Evolutionary conservation across 2,113 vertebrate species (phyloP), one percentile per base, ranked within the genome.

Genomic region (Tenebrosternarchus preto): DNA sequence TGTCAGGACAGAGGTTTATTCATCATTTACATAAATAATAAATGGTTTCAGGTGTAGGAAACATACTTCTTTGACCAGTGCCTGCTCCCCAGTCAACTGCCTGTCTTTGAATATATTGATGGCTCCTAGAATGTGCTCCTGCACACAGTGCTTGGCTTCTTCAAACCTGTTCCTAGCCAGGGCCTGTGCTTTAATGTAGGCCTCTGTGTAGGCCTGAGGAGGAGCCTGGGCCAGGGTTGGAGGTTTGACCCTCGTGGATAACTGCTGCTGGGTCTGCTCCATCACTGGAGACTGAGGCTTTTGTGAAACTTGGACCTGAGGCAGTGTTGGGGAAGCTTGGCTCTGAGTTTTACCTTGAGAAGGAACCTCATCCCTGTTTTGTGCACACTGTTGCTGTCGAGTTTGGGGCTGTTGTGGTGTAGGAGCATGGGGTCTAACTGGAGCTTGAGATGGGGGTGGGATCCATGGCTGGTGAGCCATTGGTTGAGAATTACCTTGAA

Each of bases 131-230:
- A 94, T 92, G 85, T 93, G 92, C 17, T 91, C 90, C 82, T 92
- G 90, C 53, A 94, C 89, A 77, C 91, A 91, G 80, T 90, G 89
- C 73, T 93, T 94, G 31, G 92, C 92, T 63, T 93, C 91, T 68
- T 93, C 92, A 83, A 93, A 93, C 9, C 89, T 86, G 25, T 91
- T 92, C 75, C 90, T 89, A 31, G 91, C 92, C 68, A 92, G 84
- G 3, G 90, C 92, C 73, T 91, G 90, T 22, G 91, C 92, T 73
- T 92, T 90, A 17, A 69, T 15, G 0, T 93, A 92, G 46, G 91
- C 92, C 64, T 93, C 92, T 5, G 92, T 90, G 80, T 91, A 91
- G 66, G 90, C 87, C 84, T 92, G 88, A 2, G 88, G 81, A 29
- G 92, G 85, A 0, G 78, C 90, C 80, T 91, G 89, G 19, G 87